Conservation (phyloP, 2,113 vertebrate species). For the Myotis davidii region DNA sequence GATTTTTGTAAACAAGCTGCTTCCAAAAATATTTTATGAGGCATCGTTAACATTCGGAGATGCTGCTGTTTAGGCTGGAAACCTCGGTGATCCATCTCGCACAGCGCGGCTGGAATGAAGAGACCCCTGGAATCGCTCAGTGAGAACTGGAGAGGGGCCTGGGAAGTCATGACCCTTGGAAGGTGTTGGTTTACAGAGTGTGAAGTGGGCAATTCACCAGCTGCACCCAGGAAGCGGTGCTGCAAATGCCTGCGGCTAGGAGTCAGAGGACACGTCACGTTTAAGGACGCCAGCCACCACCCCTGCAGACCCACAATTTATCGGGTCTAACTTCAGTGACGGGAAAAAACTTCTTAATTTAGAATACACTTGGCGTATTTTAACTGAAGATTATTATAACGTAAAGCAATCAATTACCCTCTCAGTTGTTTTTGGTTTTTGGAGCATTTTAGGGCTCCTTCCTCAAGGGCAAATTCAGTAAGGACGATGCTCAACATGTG, state of each 20-base stretch:
- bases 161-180: slow-evolving; percentile 61
- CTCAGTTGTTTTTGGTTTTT: not conserved
- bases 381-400: not conserved
- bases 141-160: not conserved
- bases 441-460: not conserved
- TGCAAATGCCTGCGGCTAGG: not conserved
- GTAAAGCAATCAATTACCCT: not conserved
- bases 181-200: slow-evolving; percentile 77
- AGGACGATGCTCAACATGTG: not conserved
- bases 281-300: not conserved
- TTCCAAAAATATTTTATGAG: slow-evolving; percentile 56
- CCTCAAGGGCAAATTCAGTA: not conserved
- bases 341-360: not conserved
- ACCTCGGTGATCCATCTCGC: not conserved
- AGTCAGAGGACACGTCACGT: not conserved
- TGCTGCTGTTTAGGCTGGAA: slow-evolving; percentile 47
- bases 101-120: slow-evolving; percentile 25
- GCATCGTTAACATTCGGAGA: slow-evolving; percentile 19
- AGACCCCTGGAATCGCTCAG: slow-evolving; percentile 41
- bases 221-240: slow-evolving; percentile 54
- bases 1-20: slow-evolving; percentile 25
- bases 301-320: not conserved
- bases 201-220: slow-evolving; percentile 68
- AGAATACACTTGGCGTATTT: not conserved
- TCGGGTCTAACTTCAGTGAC: not conserved